Conservation (phyloP, 1,140 invertebrate species). For the Drosophila ananassae region DNA sequence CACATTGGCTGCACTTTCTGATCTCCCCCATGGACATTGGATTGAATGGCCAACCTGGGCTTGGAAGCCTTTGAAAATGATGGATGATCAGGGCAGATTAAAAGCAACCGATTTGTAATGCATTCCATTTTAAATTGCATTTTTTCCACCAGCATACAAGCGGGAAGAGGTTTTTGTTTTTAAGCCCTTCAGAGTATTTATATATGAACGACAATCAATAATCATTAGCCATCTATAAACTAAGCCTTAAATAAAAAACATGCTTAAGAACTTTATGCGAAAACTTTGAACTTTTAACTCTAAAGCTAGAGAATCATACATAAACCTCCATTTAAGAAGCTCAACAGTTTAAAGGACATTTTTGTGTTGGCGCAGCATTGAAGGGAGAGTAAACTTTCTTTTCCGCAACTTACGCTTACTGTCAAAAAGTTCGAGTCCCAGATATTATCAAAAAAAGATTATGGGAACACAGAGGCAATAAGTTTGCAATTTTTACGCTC, state of each 20-base stretch:
- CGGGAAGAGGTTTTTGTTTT: too few relatives aligned
- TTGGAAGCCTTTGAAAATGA: constrained; percentile 26
- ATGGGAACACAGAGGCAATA: constrained; percentile 13
- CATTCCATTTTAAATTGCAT: background rate
- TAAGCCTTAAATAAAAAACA: too few relatives aligned
- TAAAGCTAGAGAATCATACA: background rate
- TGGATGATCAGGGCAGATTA: constrained; percentile 7
- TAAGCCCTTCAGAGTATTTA: too few relatives aligned
- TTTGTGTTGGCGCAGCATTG: background rate
- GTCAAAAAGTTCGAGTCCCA: constrained; percentile 50
- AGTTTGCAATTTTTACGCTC: constrained; percentile 49
- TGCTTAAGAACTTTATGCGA: background rate
- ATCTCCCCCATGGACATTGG: constrained; percentile 6
- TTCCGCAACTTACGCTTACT: constrained; percentile 38
- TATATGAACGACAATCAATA: background rate
- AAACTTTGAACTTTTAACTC: background rate
- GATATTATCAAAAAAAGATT: constrained; percentile 46
- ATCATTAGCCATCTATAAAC: too few relatives aligned
- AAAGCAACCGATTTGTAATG: background rate
- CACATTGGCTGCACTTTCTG: constrained; percentile 49
- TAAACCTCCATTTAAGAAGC: background rate
- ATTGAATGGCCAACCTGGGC: constrained; percentile 7
- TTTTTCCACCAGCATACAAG: background rate
- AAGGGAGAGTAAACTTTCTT: constrained; percentile 20
- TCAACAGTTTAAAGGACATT: background rate